Evolutionary conservation across 2,797 vertebrate genomes (phyloP).

Genomic region (Sternotherus odoratus): DNA sequence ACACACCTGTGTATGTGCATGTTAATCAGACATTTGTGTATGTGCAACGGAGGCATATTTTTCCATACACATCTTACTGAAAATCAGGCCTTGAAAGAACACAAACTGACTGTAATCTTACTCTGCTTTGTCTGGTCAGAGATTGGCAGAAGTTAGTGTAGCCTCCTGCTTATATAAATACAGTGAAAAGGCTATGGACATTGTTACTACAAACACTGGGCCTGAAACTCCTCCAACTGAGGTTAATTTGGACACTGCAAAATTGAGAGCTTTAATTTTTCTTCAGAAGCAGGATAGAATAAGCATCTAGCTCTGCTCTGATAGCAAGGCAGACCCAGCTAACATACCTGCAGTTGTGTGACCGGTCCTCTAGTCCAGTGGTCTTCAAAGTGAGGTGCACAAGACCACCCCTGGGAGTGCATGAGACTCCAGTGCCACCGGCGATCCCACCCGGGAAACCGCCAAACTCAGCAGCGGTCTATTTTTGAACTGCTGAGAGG

Average conservation of each 20-base stretch:
- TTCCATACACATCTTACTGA: not conserved
- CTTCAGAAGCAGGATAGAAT: not conserved
- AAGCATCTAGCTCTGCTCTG: not conserved
- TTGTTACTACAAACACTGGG: not conserved
- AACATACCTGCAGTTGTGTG: not conserved
- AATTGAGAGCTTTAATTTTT: not conserved
- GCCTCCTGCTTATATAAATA: not conserved
- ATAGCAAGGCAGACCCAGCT: not conserved
- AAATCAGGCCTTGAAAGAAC: not conserved
- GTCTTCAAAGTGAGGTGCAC: too few species aligned
- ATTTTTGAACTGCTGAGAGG: too few species aligned
- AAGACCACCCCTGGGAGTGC: too few species aligned
- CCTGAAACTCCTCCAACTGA: not conserved
- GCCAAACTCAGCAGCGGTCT: too few species aligned
- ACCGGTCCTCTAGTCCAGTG: not conserved
- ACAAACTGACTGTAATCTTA: not conserved
- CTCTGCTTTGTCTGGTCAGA: not conserved
- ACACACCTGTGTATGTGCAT: not conserved
- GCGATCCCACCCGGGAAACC: too few species aligned
- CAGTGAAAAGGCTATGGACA: not conserved
- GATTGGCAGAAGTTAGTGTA: not conserved
- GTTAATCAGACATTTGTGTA: not conserved
- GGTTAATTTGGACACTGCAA: not conserved
- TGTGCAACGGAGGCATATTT: not conserved
- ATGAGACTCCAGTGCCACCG: too few species aligned